Conservation (phyloP, 2,113 vertebrate species). For the Etheostoma spectabile region DNA sequence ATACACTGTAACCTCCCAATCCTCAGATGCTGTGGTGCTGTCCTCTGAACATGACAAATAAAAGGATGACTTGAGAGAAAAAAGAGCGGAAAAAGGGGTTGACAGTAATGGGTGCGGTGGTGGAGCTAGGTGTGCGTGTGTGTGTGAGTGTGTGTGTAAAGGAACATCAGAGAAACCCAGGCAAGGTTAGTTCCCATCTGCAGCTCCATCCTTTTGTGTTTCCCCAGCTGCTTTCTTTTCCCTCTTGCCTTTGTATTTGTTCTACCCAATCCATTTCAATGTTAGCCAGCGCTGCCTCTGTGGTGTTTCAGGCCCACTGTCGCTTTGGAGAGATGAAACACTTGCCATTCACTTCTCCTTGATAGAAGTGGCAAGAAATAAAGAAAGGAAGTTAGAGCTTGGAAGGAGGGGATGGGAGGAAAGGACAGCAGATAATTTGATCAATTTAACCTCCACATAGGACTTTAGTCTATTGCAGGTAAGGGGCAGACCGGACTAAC, state of each 20-base stretch:
- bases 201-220: constrained; percentile 74
- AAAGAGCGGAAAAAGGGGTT: constrained; percentile 39
- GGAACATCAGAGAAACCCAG: constrained; percentile 78
- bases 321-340: constrained; percentile 76
- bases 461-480: constrained; percentile 61
- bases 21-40: constrained; percentile 66
- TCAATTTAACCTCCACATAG: constrained; percentile 70
- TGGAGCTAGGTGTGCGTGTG: constrained; percentile 45
- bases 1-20: constrained; percentile 72
- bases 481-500: constrained; percentile 42
- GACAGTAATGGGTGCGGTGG: constrained; percentile 57
- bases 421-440: constrained; percentile 62
- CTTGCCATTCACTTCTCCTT: constrained; percentile 69
- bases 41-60: constrained; percentile 74
- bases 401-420: constrained; percentile 32
- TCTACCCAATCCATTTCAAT: constrained; percentile 71
- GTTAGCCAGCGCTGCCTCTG: constrained; percentile 67
- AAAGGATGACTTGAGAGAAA: constrained; percentile 65
- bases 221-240: constrained; percentile 76
- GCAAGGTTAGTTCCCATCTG: constrained; percentile 81
- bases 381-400: constrained; percentile 54
- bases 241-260: constrained; percentile 76
- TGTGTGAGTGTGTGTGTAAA: constrained; percentile 51
- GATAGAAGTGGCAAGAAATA: constrained; percentile 67
- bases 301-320: constrained; percentile 68